Evolutionary conservation across 2,888 invertebrate genomes (phyloP).

Genomic region (Uloborus plumipes): DNA sequence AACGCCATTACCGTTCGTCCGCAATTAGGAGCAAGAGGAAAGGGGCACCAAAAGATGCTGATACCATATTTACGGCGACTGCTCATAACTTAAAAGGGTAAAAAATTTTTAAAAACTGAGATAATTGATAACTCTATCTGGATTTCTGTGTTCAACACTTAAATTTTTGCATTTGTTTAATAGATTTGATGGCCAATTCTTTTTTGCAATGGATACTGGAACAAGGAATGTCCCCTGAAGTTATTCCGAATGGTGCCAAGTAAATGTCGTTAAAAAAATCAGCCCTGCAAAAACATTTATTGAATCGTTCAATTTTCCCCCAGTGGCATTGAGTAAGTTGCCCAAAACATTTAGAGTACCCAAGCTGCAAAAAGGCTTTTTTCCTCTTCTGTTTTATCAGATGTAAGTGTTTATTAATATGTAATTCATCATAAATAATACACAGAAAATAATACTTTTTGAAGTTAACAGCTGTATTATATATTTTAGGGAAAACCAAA

Average conservation of each 20-base stretch:
- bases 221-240: background rate
- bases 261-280: background rate
- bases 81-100: conserved; percentile 23
- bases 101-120: too few relatives aligned
- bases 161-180: too few relatives aligned
- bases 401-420: too few relatives aligned
- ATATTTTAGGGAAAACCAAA: conserved; percentile 26
- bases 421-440: too few relatives aligned
- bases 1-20: too few relatives aligned
- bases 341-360: background rate
- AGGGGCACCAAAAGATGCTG: too few relatives aligned
- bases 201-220: background rate
- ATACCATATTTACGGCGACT: background rate
- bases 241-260: background rate
- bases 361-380: conserved; percentile 13
- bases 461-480: too few relatives aligned
- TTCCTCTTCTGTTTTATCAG: conserved; percentile 10
- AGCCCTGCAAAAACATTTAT: background rate
- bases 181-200: conserved; percentile 42
- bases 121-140: too few relatives aligned
- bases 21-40: too few relatives aligned
- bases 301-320: conserved; percentile 5
- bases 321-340: conserved; percentile 12
- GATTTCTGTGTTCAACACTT: too few relatives aligned
- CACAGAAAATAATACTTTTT: too few relatives aligned